Evolutionary conservation across 2,113 vertebrate genomes (phyloP), one percentile per base, ranked within the genome.

Genomic region (Boulengeromyrus knoepffleri): DNA sequence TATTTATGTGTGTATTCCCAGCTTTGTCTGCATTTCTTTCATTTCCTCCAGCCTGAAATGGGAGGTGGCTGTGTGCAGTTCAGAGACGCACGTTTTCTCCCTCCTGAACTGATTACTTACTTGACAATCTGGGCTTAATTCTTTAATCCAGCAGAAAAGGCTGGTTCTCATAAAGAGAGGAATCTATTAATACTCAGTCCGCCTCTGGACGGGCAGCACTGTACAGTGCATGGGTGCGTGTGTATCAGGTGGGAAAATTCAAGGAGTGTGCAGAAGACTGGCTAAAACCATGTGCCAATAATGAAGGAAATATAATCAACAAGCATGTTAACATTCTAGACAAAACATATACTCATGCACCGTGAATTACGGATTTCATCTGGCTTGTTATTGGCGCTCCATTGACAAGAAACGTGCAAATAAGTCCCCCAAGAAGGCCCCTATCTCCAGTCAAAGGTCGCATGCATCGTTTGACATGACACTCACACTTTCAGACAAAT

Each of bases 161-260:
- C 47, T 24, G 49, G 19, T 39, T 19, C 36, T 45, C 6, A 36
- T 89, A 88, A 66, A 53, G 87, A 80, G 77, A n/a, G 87, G 13
- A 52, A 53, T 88, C 88, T 90, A 90, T 88, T 90, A 85, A 90
- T 90, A 88, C 90, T 50, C 9, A 7, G 77, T n/a, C 49, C n/a
- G 58, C 86, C 87, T 39, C 50, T 88, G 74, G 80, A 88, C 24
- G 87, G 66, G 88, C 90, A 90, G 13, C 58, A 88, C 91, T 49
- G 2, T 39, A 42, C 3, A 19, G 53, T 62, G 42, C 21, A n/a
- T n/a, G 88, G 13, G 24, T 2, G 45, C 6, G 2, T 47, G 12
- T 47, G 58, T 8, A 62, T 10, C 24, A 62, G 58, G 58, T n/a
- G 7, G 58, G 58, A n/a, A n/a, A 62, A 62, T 9, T 62, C 24